Evolutionary conservation across 2,888 invertebrate genomes (phyloP).

Genomic region (Plemyria rubiginata): DNA sequence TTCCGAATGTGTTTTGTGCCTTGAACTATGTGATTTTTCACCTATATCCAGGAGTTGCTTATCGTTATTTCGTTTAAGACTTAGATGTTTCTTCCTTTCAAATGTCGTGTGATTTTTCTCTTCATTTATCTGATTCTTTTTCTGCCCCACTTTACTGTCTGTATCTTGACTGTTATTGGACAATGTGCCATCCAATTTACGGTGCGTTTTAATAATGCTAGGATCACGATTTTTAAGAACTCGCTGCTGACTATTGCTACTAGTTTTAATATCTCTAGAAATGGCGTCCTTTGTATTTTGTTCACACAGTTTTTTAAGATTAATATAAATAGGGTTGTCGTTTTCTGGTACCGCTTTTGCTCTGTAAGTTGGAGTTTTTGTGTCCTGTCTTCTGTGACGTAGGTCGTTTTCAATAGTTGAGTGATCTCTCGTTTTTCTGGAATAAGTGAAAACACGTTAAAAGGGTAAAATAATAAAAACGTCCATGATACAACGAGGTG

Average conservation of each 20-base stretch:
- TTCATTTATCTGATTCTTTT: constrained; percentile 17
- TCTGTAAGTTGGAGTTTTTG: constrained; percentile 28
- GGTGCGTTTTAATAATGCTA: constrained; percentile 30
- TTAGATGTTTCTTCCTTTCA: constrained; percentile 29
- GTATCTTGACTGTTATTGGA: constrained; percentile 24
- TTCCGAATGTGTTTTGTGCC: constrained; percentile 15
- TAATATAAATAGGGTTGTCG: constrained; percentile 53
- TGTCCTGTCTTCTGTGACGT: constrained; percentile 17
- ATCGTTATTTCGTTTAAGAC: constrained; percentile 12
- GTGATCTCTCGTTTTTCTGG: constrained; percentile 40
- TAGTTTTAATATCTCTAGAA: constrained; percentile 40
- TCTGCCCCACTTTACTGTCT: constrained; percentile 11
- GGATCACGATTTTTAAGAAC: constrained; percentile 33
- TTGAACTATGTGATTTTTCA: constrained; percentile 21
- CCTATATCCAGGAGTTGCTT: constrained; percentile 15
- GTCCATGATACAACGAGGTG: background rate
- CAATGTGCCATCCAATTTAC: constrained; percentile 34
- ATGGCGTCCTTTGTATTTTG: constrained; percentile 39
- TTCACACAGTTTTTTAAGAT: constrained; percentile 46
- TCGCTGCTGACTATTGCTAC: constrained; percentile 37
- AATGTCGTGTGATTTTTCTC: constrained; percentile 13
- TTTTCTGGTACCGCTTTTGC: constrained; percentile 43
- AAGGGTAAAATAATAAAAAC: background rate
- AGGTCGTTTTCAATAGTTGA: constrained; percentile 38
- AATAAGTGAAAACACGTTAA: constrained; percentile 20